phyloP scores from a whole-genome alignment of 1,140 invertebrate species.

The Drosophila ogumai region DNA sequence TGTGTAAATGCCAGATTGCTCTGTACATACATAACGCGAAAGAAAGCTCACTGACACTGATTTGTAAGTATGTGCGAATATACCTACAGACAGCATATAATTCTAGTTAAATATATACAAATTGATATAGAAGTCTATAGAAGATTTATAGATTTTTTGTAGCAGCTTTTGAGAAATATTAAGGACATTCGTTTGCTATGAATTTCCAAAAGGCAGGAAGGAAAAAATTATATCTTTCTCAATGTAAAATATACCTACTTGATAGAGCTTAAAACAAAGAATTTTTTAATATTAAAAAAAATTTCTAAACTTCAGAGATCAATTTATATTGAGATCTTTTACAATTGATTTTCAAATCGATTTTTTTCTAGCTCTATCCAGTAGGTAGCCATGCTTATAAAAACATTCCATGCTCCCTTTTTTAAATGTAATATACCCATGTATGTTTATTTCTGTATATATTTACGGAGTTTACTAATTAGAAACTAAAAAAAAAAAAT shows the following conservation, averaged over 20 bases:
- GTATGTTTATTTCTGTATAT: slow-evolving; percentile 6
- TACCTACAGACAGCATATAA: slow-evolving; percentile 51
- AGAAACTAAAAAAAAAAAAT: not conserved
- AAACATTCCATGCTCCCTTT: slow-evolving; percentile 34
- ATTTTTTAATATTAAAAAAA: not conserved
- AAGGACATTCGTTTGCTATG: slow-evolving; percentile 23
- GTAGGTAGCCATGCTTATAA: slow-evolving; percentile 14
- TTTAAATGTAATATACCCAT: not conserved
- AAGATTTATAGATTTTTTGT: slow-evolving; percentile 53
- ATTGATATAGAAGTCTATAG: slow-evolving; percentile 50
- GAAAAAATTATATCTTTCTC: not conserved
- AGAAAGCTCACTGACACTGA: slow-evolving; percentile 61
- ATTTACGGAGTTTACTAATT: slow-evolving; percentile 1
- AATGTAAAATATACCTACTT: not conserved
- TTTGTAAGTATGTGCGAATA: slow-evolving; percentile 32
- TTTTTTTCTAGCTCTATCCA: not conserved
- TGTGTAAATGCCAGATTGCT: slow-evolving; percentile 60
- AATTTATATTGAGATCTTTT: not conserved
- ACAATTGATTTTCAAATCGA: not conserved
- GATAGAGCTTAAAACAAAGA: not conserved
- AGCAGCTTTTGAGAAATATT: slow-evolving; percentile 18
- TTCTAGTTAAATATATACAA: slow-evolving; percentile 72
- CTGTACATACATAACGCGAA: slow-evolving; percentile 72
- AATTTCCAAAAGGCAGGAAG: slow-evolving; percentile 29
- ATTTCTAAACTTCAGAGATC: not conserved